These are phyloP conservation scores for Picus viridis DNA, from an alignment of 2,797 vertebrate genomes.

Conservation along the genomic window DNA sequence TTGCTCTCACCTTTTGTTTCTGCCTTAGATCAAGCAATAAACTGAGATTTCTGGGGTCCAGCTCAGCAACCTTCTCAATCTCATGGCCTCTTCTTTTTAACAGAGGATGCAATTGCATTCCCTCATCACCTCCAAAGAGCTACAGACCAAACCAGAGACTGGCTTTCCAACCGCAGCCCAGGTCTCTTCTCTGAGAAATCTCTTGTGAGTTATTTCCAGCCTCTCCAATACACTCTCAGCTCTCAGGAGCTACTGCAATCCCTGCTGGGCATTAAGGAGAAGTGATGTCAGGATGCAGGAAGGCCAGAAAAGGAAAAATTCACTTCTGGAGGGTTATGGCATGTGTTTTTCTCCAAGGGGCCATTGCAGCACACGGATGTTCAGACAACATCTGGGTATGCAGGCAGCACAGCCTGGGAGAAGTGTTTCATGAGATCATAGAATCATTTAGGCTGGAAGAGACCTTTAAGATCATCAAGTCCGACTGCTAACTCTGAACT, in stretches of 20 bases:
- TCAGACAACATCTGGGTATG: neutral
- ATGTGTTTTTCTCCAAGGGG: neutral
- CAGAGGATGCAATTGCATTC: neutral
- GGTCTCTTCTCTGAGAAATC: neutral
- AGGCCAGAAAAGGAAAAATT: slow-evolving; percentile 3
- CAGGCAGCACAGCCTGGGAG: neutral
- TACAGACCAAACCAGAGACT: neutral
- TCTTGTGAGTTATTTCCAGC: neutral
- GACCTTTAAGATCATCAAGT: too few species aligned
- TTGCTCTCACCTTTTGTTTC: neutral
- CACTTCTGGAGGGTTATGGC: neutral
- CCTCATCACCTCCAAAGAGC: neutral
- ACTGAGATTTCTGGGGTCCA: neutral
- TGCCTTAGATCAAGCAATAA: neutral
- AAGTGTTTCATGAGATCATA: neutral
- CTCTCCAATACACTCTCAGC: neutral
- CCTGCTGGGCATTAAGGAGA: neutral
- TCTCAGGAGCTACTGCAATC: neutral
- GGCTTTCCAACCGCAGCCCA: neutral
- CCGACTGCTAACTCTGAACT: too few species aligned
- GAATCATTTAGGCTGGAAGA: too few species aligned
- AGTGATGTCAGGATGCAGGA: neutral
- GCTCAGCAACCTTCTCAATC: neutral
- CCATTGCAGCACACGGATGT: neutral
- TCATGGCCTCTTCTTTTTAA: neutral